phyloP scores from a whole-genome alignment of 2,888 invertebrate species.

The Hemithea aestivaria region DNA sequence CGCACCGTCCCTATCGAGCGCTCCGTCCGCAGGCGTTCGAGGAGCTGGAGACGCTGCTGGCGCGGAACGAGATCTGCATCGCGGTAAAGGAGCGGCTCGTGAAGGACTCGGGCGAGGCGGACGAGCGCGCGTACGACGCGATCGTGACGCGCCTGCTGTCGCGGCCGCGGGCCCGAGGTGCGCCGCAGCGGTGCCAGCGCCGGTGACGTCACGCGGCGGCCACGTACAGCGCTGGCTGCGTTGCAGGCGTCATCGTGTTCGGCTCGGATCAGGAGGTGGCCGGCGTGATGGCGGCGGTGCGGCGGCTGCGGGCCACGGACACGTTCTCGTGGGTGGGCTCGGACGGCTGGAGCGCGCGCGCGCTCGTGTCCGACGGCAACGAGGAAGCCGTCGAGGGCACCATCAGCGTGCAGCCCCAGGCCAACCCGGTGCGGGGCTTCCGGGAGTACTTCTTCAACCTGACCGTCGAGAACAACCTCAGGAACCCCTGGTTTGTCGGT shows the following conservation, averaged over 20 bases:
- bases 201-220: conserved; percentile 84
- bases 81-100: conserved; percentile 95
- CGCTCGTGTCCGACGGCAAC: conserved; percentile 90
- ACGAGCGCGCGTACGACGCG: conserved; percentile 90
- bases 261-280: conserved; percentile 98
- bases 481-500: conserved; percentile 98
- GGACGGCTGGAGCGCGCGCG: conserved; percentile 96
- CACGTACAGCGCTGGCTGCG: not conserved
- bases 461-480: conserved; percentile 90
- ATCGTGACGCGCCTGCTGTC: conserved; percentile 90
- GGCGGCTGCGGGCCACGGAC: conserved; percentile 89
- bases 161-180: conserved; percentile 92
- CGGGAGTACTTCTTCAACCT: conserved; percentile 91
- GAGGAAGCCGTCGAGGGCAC: conserved; percentile 89
- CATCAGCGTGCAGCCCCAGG: conserved; percentile 95
- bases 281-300: conserved; percentile 94
- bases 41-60: conserved; percentile 91
- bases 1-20: conserved; percentile 91
- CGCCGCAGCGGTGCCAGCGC: not conserved
- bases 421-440: conserved; percentile 91
- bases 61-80: conserved; percentile 92
- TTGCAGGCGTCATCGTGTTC: conserved; percentile 93
- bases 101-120: conserved; percentile 96
- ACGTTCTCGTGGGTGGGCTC: conserved; percentile 97
- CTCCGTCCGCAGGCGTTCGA: conserved; percentile 96